Base-by-base conservation (phyloP, 2,888 invertebrate genomes). In the Lasioglossum calceatum region DNA sequence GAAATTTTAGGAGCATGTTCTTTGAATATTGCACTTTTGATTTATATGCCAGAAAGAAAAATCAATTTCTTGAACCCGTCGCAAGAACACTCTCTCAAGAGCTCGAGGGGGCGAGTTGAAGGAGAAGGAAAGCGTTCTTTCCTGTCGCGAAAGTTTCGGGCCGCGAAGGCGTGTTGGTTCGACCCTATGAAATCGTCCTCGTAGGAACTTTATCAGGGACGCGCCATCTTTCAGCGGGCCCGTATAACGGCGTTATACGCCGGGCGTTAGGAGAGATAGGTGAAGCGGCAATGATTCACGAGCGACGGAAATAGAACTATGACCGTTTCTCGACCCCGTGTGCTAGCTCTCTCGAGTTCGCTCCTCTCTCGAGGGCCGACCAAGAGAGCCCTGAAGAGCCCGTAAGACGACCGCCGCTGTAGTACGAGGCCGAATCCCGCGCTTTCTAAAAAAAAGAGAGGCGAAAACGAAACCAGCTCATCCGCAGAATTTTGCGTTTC, bases 221-320 rank as follows among this genome's bases (percentile, higher is more conserved):
- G 70, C 85, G 58, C 39, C 85, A 85, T 82, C 87, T 87, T 88
- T 83, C 82, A 58, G 70, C 82, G 74, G 73, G 71, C 36, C 82
- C 80, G 67, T 76, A 82, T 82, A 84, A 80, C 79, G 79, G 81
- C 74, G 80, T 83, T 84, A 83, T 85, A 85, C 67, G 67, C 50
- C 23, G 42, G 23, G 87, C 80, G 84, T 86, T 85, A 89, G 81
- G 84, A 81, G 87, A 93, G 94, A 94, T 93, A 94, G 93, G 91
- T 92, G 92, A 93, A 88, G 91, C 92, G 91, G 90, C 92, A 92
- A 93, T 95, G 94, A 95, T 95, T 95, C 95, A 94, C 93, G 93
- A 92, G 92, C 89, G 91, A 93, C 94, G 93, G 93, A 94, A 95
- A 95, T 95, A 95, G 95, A 95, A 94, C 92, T 93, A 91, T 92